Evolutionary conservation across 1,140 invertebrate species (phyloP).

Genomic region (Pogonognathellus flavescens): DNA sequence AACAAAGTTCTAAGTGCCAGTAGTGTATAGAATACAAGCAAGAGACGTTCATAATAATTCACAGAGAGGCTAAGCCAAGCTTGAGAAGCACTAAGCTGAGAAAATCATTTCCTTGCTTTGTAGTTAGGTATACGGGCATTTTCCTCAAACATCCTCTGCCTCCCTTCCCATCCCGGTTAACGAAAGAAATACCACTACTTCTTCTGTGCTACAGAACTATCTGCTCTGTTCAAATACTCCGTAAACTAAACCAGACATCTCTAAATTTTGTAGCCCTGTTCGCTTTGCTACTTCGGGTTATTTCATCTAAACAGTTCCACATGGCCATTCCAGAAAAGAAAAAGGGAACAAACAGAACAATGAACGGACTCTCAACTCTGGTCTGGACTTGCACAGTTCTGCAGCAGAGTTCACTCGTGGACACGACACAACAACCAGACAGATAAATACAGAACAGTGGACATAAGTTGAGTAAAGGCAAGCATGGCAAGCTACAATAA

Average conservation of each 20-base stretch:
- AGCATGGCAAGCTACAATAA: conserved; percentile 12
- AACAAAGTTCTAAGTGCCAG: conserved; percentile 32
- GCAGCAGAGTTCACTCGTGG: neutral
- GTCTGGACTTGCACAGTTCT: neutral
- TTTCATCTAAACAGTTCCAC: neutral
- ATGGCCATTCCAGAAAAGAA: neutral
- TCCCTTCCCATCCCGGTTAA: conserved; percentile 5
- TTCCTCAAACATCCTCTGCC: conserved; percentile 27
- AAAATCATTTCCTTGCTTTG: conserved; percentile 3
- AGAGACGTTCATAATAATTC: conserved; percentile 14
- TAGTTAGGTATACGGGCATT: conserved; percentile 10
- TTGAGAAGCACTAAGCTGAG: neutral
- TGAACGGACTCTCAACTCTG: neutral
- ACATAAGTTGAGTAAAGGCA: conserved; percentile 32
- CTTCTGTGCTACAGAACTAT: neutral
- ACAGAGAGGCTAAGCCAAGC: conserved; percentile 2
- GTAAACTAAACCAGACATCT: conserved; percentile 28
- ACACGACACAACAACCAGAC: conserved; percentile 23
- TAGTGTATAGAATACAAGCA: neutral
- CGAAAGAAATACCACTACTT: neutral
- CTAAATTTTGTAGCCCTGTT: conserved; percentile 17
- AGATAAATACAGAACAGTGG: conserved; percentile 30
- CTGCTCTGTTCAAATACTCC: conserved; percentile 1
- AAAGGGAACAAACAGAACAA: neutral
- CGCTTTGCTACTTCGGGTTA: neutral